Percentiles rank a stretch among this genome's conserved stretches.
Evolutionary conservation across 2,113 vertebrate genomes (phyloP).

Genomic region (Phylloscopus trochiloides): DNA sequence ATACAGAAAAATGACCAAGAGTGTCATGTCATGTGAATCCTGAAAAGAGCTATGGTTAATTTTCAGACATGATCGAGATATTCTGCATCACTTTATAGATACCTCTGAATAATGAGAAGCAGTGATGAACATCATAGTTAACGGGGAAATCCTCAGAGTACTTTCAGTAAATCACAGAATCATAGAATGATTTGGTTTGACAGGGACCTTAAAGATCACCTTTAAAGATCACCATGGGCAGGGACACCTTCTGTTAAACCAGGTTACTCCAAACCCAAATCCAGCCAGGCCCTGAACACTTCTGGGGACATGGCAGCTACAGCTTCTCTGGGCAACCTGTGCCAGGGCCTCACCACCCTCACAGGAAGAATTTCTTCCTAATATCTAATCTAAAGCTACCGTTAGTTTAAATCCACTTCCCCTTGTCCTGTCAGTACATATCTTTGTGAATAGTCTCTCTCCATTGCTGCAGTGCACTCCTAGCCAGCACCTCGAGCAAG

Average conservation of each 20-base stretch:
- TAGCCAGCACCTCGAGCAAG: too few species aligned
- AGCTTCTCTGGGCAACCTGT: not conserved
- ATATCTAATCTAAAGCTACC: not conserved
- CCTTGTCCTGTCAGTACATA: not conserved
- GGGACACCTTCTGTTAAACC: not conserved
- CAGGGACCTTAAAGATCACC: not conserved
- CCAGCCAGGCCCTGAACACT: not conserved
- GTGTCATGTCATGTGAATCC: not conserved
- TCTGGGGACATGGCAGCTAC: fast-evolving
- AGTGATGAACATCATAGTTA: not conserved
- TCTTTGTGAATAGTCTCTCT: not conserved
- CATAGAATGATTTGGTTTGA: not conserved
- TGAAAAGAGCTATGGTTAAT: not conserved
- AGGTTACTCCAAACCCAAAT: not conserved
- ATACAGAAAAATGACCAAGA: not conserved
- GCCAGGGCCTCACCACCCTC: fast-evolving
- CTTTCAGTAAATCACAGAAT: not conserved
- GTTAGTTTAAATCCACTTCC: not conserved
- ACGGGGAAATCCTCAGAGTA: not conserved
- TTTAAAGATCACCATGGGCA: not conserved
- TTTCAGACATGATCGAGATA: not conserved
- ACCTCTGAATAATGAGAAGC: not conserved
- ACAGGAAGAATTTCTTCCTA: not conserved
- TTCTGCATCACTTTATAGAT: not conserved
- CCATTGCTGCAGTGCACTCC: too few species aligned